phyloP scores from a whole-genome alignment of 2,113 vertebrate genomes.

The Leptobrachium ailaonicum region DNA sequence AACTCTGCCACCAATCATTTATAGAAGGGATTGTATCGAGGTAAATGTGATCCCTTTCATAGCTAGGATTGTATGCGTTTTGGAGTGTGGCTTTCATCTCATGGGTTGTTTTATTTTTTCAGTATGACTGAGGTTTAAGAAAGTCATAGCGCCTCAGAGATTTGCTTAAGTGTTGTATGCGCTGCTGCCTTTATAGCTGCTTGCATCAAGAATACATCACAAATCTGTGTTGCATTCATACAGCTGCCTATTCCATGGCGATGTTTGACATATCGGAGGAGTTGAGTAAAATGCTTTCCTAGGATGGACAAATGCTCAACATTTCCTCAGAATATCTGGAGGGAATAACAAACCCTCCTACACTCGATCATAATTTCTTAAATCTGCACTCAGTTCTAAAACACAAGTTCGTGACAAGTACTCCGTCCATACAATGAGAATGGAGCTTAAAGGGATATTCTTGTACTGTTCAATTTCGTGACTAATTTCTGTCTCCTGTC shows the following conservation, averaged over 20 bases:
- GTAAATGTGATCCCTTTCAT: neutral
- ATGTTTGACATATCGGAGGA: neutral
- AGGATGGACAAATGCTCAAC: too few species aligned
- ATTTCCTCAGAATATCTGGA: too few species aligned
- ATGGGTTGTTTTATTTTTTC: slow-evolving; percentile 7
- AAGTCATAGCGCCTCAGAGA: neutral
- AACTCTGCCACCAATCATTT: slow-evolving; percentile 20
- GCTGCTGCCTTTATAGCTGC: neutral
- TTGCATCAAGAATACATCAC: neutral
- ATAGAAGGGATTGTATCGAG: slow-evolving; percentile 11
- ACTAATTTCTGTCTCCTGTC: too few species aligned
- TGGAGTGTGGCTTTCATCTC: neutral
- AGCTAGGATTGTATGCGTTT: slow-evolving; percentile 3
- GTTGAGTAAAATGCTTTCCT: too few species aligned
- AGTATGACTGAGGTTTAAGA: neutral
- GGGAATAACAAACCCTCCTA: too few species aligned
- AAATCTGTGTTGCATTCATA: neutral
- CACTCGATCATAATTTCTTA: too few species aligned
- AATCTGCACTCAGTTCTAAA: too few species aligned
- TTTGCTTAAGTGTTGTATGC: neutral
- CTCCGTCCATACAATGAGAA: too few species aligned
- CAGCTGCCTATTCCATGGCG: neutral
- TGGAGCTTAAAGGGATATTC: too few species aligned
- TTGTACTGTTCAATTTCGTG: too few species aligned
- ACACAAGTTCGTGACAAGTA: too few species aligned